phyloP scores from a whole-genome alignment of 1,140 invertebrate species.

The Steinernema feltiae region DNA sequence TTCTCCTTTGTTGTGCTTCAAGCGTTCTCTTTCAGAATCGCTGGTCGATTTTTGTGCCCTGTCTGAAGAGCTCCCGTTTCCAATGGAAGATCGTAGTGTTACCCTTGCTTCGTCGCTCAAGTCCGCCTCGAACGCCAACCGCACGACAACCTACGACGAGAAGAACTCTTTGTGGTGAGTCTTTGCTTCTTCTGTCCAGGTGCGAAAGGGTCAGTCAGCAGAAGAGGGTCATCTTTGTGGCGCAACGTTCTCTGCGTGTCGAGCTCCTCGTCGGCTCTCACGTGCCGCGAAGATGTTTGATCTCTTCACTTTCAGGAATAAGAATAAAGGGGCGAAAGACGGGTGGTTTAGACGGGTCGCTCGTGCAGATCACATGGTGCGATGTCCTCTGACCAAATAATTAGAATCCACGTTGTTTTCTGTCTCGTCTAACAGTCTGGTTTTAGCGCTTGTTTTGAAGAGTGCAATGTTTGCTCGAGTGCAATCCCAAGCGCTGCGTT shows the following conservation, averaged over 20 bases:
- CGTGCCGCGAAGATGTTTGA: not conserved
- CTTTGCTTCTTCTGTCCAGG: not conserved
- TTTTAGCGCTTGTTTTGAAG: not conserved
- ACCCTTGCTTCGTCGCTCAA: not conserved
- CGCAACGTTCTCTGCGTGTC: not conserved
- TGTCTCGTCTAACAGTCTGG: no score
- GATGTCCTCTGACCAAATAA: not conserved
- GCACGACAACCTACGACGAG: not conserved
- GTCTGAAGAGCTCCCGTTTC: constrained; percentile 11
- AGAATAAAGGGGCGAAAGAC: not conserved
- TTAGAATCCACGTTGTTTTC: not conserved
- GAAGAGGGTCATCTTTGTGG: not conserved
- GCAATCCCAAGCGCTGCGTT: not conserved
- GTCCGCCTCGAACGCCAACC: not conserved
- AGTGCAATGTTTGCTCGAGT: not conserved
- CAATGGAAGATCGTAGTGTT: constrained; percentile 12
- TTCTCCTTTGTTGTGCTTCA: not conserved
- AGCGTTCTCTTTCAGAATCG: not conserved
- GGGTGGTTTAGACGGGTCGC: not conserved
- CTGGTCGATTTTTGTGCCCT: constrained; percentile 13
- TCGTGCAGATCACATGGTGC: not conserved
- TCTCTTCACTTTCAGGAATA: not conserved
- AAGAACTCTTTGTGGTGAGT: not conserved
- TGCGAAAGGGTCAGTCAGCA: not conserved
- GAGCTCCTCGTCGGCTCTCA: not conserved